These are phyloP conservation scores for Microctenopoma stevenorrisi DNA, from an alignment of 2,797 vertebrate genomes.

Conservation along the genomic window DNA sequence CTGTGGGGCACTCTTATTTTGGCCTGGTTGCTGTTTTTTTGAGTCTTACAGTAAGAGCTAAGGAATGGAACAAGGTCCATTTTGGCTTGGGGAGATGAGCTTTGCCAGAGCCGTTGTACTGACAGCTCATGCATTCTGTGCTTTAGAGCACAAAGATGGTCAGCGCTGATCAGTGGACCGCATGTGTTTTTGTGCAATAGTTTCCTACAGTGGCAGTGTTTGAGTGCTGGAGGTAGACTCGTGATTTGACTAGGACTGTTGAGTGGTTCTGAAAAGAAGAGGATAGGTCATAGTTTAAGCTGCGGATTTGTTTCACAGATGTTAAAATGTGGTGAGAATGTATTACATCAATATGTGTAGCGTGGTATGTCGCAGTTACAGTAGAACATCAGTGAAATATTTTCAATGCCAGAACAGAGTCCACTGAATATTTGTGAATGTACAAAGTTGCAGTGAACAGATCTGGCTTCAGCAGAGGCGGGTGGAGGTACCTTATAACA, in stretches of 20 bases:
- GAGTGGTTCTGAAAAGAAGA: constrained; percentile 22
- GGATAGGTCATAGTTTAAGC: constrained; percentile 34
- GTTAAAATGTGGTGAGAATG: constrained; percentile 59
- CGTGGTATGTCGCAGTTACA: constrained; percentile 35
- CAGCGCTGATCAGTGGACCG: constrained; percentile 24
- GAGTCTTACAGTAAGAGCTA: constrained; percentile 68
- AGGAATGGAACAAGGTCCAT: constrained; percentile 66
- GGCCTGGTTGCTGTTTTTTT: constrained; percentile 52
- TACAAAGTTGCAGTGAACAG: constrained; percentile 60
- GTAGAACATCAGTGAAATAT: constrained; percentile 44
- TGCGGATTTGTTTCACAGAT: constrained; percentile 67
- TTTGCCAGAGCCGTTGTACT: constrained; percentile 66
- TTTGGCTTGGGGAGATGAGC: constrained; percentile 62
- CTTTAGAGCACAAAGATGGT: constrained; percentile 29
- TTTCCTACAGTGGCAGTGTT: constrained; percentile 44
- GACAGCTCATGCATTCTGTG: constrained; percentile 50
- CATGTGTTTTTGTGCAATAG: constrained; percentile 31
- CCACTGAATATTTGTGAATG: constrained; percentile 65
- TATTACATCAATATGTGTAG: constrained; percentile 61
- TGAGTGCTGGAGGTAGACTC: constrained; percentile 15
- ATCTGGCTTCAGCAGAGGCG: constrained; percentile 54
- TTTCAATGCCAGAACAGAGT: constrained; percentile 58
- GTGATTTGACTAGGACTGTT: constrained; percentile 26
- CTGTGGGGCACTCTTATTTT: constrained; percentile 61
- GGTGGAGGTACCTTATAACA: constrained; percentile 54